Percentiles rank a stretch among this genome's conserved stretches.
Conservation (phyloP, 2,113 vertebrate species). For the Thunnus thynnus region DNA sequence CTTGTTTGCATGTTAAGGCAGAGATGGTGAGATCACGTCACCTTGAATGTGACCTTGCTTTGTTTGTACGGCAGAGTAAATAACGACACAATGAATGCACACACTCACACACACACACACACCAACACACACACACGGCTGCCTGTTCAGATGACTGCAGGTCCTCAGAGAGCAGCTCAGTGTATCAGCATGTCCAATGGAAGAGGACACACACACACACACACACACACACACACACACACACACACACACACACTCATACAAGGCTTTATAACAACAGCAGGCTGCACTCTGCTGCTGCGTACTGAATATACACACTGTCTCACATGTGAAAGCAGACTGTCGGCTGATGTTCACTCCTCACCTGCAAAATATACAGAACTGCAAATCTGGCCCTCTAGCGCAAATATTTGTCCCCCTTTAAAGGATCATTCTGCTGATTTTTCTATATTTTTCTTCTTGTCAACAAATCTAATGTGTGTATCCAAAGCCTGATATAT, state of each 20-base stretch:
- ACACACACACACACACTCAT: slow-evolving; percentile 2
- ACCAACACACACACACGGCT: slow-evolving; percentile 40
- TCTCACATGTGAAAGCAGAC: neutral
- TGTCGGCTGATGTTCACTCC: slow-evolving; percentile 10
- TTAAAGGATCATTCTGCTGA: no score
- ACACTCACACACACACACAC: slow-evolving; percentile 16
- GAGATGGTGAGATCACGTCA: slow-evolving; percentile 69
- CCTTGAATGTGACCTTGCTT: slow-evolving; percentile 83
- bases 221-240: slow-evolving; percentile 22
- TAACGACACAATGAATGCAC: slow-evolving; percentile 50
- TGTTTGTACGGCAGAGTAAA: slow-evolving; percentile 74
- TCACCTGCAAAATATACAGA: neutral
- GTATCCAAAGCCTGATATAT: no score
- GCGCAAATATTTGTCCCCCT: no score
- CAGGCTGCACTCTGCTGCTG: neutral
- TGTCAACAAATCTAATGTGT: no score
- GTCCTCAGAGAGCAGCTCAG: slow-evolving; percentile 59
- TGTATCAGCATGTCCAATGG: slow-evolving; percentile 55
- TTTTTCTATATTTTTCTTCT: no score
- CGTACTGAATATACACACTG: neutral
- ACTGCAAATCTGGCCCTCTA: no score
- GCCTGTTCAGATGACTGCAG: slow-evolving; percentile 48
- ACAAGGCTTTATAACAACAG: neutral
- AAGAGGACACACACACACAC: slow-evolving; percentile 27
- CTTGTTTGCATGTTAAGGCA: slow-evolving; percentile 76